Percentiles rank a stretch among this genome's conserved stretches.
phyloP scores from a whole-genome alignment of 2,888 invertebrate species.

The Caenorhabditis doughertyi region DNA sequence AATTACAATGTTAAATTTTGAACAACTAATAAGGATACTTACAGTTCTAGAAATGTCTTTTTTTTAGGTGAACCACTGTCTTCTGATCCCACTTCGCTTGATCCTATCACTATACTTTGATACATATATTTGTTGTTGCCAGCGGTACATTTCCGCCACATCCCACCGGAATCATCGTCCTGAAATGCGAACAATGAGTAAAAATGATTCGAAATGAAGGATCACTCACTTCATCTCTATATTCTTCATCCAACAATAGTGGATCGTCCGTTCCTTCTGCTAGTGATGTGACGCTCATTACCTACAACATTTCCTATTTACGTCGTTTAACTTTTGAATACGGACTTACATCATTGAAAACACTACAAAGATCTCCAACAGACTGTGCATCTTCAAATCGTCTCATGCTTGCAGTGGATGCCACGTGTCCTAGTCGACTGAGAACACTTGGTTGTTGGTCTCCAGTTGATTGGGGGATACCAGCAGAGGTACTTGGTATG shows the following conservation, averaged over 20 bases:
- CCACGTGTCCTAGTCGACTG: constrained; percentile 43
- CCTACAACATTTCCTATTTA: constrained; percentile 42
- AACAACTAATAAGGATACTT: neutral
- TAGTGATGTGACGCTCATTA: constrained; percentile 65
- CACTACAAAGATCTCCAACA: constrained; percentile 72
- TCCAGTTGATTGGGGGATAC: neutral
- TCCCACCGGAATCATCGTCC: constrained; percentile 46
- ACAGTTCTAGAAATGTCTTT: constrained; percentile 21
- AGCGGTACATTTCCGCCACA: constrained; percentile 68
- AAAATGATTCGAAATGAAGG: too few species aligned
- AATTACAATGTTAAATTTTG: neutral
- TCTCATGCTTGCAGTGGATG: constrained; percentile 52
- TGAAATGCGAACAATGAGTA: too few species aligned
- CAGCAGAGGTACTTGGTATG: constrained; percentile 29
- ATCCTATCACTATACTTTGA: constrained; percentile 70
- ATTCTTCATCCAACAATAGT: constrained; percentile 50
- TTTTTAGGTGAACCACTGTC: constrained; percentile 36
- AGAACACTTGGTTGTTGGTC: constrained; percentile 45
- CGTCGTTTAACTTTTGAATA: neutral
- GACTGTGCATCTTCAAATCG: constrained; percentile 57
- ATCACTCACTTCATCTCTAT: constrained; percentile 43
- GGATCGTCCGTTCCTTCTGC: constrained; percentile 54
- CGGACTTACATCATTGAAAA: constrained; percentile 72
- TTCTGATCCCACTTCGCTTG: constrained; percentile 54
- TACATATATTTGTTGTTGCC: constrained; percentile 76